These are phyloP conservation scores for Petaurus breviceps DNA, from an alignment of 2,113 vertebrate genomes.

Conservation along the genomic window DNA sequence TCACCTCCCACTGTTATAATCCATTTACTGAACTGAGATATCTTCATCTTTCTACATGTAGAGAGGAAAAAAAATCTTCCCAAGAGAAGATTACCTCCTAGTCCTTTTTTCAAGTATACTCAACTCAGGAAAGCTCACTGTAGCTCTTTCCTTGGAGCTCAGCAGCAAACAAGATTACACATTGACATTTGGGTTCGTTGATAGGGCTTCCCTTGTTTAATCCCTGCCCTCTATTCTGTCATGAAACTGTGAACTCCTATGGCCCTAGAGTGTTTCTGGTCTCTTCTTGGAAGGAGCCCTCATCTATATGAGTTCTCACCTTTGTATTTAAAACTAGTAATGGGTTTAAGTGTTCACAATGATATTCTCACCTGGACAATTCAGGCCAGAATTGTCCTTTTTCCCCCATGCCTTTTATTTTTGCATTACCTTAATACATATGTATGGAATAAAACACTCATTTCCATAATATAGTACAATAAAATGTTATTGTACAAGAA, in stretches of 20 bases:
- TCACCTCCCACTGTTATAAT: neutral
- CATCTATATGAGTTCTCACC: neutral
- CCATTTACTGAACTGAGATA: neutral
- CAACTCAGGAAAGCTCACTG: neutral
- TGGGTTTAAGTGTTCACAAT: no score
- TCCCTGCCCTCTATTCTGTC: neutral
- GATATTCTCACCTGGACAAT: no score
- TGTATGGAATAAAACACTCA: no score
- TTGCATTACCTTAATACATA: no score
- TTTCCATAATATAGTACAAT: no score
- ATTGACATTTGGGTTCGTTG: neutral
- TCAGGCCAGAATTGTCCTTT: no score
- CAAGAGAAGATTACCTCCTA: neutral
- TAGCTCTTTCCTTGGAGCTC: neutral
- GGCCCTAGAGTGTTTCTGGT: neutral
- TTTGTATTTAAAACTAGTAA: no score
- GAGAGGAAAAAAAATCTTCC: neutral
- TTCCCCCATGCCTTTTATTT: no score
- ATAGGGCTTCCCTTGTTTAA: neutral
- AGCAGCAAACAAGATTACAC: neutral
- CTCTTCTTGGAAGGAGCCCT: neutral
- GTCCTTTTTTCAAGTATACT: neutral
- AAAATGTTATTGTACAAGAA: no score
- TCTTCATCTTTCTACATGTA: neutral
- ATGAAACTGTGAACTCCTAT: neutral